These are phyloP conservation scores for Meloidogyne floridensis DNA, from an alignment of 1,140 invertebrate genomes.

Conservation along the genomic window DNA sequence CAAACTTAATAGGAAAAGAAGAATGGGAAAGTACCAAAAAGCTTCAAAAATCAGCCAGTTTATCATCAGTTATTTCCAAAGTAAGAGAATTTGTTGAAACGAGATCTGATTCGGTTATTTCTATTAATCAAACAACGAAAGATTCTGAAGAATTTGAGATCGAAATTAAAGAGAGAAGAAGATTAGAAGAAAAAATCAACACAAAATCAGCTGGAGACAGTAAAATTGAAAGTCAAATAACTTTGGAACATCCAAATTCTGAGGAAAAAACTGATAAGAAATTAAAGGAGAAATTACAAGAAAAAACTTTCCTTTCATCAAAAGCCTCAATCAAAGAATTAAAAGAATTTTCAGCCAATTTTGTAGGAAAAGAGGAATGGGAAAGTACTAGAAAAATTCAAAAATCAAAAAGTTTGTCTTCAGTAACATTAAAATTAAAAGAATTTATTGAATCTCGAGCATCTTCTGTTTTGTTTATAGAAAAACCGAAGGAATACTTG, in stretches of 20 bases:
- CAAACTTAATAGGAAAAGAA: too few relatives aligned
- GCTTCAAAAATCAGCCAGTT: too few relatives aligned
- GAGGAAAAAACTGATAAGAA: not conserved
- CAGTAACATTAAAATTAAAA: not conserved
- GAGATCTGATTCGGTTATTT: too few relatives aligned
- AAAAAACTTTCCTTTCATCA: not conserved
- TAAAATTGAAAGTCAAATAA: not conserved
- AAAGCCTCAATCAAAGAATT: not conserved
- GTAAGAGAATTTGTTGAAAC: too few relatives aligned
- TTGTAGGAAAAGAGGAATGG: not conserved
- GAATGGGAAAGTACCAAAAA: too few relatives aligned
- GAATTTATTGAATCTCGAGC: not conserved
- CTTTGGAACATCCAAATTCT: not conserved
- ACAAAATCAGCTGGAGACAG: conserved; percentile 6
- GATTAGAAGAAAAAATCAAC: not conserved
- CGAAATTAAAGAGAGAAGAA: too few relatives aligned
- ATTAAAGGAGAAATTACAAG: not conserved
- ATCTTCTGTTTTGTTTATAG: too few relatives aligned
- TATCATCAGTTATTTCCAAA: too few relatives aligned
- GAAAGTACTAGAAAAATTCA: not conserved
- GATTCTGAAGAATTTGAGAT: too few relatives aligned
- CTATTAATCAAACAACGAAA: too few relatives aligned
- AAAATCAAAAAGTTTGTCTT: not conserved
- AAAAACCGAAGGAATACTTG: too few relatives aligned
- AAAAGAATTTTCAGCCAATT: not conserved